Conservation (phyloP, 1,140 invertebrate genomes). For the Papilio helenus region DNA sequence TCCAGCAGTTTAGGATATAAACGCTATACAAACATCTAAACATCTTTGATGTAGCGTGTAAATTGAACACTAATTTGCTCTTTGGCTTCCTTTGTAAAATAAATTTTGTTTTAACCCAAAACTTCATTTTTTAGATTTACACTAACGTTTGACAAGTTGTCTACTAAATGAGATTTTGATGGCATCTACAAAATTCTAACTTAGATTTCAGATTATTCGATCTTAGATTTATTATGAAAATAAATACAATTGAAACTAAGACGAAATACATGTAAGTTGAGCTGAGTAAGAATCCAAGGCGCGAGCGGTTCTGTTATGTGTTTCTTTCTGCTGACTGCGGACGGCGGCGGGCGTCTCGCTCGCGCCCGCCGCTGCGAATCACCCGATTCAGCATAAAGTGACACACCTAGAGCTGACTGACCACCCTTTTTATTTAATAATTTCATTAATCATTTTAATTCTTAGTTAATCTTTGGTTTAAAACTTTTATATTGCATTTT, state of each 20-base stretch:
- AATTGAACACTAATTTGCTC: neutral
- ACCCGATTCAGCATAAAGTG: conserved; percentile 64
- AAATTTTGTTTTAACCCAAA: neutral
- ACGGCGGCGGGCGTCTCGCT: conserved; percentile 71
- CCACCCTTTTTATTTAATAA: conserved; percentile 11
- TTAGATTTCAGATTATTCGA: neutral
- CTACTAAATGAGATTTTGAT: neutral
- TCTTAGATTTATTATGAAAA: conserved; percentile 12
- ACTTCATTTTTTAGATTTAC: neutral
- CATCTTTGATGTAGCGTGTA: neutral
- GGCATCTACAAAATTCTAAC: neutral
- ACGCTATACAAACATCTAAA: no score
- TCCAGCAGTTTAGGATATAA: no score
- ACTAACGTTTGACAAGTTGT: neutral
- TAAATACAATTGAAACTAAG: conserved; percentile 30
- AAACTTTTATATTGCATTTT: neutral
- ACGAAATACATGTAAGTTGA: conserved; percentile 11
- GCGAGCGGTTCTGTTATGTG: conserved; percentile 63
- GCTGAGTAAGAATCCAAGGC: conserved; percentile 41
- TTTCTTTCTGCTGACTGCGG: conserved; percentile 79
- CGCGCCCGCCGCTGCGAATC: conserved; percentile 68
- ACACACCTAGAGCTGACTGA: conserved; percentile 60
- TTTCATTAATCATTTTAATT: neutral
- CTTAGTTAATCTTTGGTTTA: neutral
- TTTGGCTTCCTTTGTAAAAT: neutral